Evolutionary conservation across 2,797 vertebrate genomes (phyloP), one percentile per base, ranked within the genome.

Genomic region (Schizopygopsis pylzovi): DNA sequence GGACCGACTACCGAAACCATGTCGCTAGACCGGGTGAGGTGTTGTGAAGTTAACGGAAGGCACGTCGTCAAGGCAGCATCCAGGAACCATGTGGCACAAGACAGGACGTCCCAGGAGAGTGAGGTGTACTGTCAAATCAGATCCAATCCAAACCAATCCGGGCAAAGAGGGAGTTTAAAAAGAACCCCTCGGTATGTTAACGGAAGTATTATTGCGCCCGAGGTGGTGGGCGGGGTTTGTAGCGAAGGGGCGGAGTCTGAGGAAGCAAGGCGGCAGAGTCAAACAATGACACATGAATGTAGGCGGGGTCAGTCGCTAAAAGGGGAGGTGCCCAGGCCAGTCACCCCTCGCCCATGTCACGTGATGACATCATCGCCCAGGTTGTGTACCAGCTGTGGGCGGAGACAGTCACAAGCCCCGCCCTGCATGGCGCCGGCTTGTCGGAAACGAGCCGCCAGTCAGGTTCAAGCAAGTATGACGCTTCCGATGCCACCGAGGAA

Each of bases 121-220:
- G 93, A 92, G 71, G 91, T 95, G 82, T 95, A 96, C 92, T 96
- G 95, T 91, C 94, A 95, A 87, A 94, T 95, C 39, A 95, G 63
- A 89, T 85, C 89, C 54, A 94, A 93, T 84, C 83, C 92, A 25
- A 93, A 86, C 79, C 94, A 95, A 72, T 70, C 88, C 1, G 88
- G 22, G n/a, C 80, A 72, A 54, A 78, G 67, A 39, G 45, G 72
- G 3, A 92, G 85, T 82, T 89, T 91, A 13, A 95, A 94, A 91
- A 90, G 92, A 90, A 90, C 89, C 87, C 87, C 93, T 83, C 94
- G 93, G 6, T 96, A 95, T 54, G 92, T 92, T 77, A 96, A 96
- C 67, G 95, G 95, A 71, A 96, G 95, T 20, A 92, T 96, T 43
- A 95, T 96, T 11, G 92, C 94, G 10, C 94, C 95, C 0, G 95